Base-by-base conservation (phyloP, 2,113 vertebrate genomes). In the Gasterosteus nipponicus region DNA sequence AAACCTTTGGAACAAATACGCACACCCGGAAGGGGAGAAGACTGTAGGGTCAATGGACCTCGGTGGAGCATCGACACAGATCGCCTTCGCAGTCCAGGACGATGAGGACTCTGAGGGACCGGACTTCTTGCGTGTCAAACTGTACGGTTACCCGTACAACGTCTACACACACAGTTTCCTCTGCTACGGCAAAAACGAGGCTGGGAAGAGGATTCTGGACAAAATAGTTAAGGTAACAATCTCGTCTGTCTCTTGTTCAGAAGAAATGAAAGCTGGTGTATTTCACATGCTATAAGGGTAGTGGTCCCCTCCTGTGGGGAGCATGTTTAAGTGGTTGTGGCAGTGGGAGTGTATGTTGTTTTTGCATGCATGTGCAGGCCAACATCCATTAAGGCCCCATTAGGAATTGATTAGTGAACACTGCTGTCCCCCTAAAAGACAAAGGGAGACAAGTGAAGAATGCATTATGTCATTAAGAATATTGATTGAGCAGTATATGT, bases 21-120 rank as follows among this genome's bases (percentile, higher is more conserved):
- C 94, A 22, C 96, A 42, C 60, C 96, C 96, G 0, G 83, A 91
- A 0, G 92, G 95, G 58, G 93, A 87, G 15, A 81, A 93, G 53
- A 99, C 96, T 0, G 80, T 89, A 0, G 98, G 98, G 2, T 97
- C 98, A 7, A 90, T 99, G 92, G 98, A 99, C 72, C 92, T 99
- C 3, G 98, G 97, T 11, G 98, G 97, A 3, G 98, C 97, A 38
- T 99, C 98, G 22, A 97, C 98, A 46, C 97, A 99, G 86, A 98
- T 99, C 38, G 96, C 97, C 44, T 99, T 98, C 62, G 87, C 89
- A 0, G 83, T 90, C 7, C 58, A 82, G 7, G 86, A 92, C 11
- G 65, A 81, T 4, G 22, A 26, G 22, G 22, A 26, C 22, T 71
- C 78, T 5, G 85, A 59, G 0, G 85, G 85, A 22, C 76, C 87